phyloP scores from a whole-genome alignment of 2,113 vertebrate species.

The Ochotona curzoniae region DNA sequence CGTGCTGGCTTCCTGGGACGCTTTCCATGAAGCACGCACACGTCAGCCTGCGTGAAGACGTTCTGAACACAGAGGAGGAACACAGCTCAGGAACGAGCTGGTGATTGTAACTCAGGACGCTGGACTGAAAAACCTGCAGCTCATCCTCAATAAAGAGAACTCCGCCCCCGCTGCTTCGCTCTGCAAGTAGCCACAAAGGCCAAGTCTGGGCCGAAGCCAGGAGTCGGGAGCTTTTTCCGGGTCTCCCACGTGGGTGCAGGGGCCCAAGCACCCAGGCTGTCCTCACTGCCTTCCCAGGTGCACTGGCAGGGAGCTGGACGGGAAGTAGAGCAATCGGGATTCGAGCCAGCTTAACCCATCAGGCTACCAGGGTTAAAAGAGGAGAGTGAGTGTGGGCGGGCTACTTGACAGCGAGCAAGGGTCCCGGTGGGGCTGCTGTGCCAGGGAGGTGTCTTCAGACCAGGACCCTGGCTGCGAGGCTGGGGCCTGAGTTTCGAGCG shows the following conservation, averaged over 20 bases:
- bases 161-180: too few species aligned
- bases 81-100: background rate
- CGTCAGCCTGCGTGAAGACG: background rate
- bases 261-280: too few species aligned
- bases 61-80: background rate
- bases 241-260: too few species aligned
- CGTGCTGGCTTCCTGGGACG: background rate
- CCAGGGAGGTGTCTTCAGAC: background rate
- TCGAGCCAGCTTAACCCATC: too few species aligned
- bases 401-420: background rate
- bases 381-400: too few species aligned
- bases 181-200: too few species aligned
- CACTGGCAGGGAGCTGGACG: too few species aligned
- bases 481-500: background rate
- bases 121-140: background rate
- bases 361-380: too few species aligned
- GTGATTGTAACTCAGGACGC: background rate
- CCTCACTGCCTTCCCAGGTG: too few species aligned
- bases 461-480: background rate
- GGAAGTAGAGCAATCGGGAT: too few species aligned
- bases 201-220: too few species aligned
- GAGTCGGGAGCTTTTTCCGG: too few species aligned
- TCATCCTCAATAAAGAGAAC: background rate
- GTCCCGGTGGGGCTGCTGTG: background rate
- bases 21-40: background rate